phyloP scores from a whole-genome alignment of 2,113 vertebrate species.

The Actenoides hombroni region DNA sequence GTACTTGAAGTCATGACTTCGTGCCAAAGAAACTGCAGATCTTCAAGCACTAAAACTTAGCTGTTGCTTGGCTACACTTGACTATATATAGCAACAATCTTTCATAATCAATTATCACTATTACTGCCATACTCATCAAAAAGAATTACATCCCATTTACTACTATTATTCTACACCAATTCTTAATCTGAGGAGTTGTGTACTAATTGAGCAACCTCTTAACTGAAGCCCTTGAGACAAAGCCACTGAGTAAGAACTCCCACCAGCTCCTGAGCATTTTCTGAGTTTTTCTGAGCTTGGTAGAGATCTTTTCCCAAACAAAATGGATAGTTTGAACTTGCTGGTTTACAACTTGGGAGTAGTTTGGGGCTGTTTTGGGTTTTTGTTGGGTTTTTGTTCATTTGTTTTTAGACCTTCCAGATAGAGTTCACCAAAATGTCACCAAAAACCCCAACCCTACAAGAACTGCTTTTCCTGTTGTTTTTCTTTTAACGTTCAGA shows the following conservation, averaged over 20 bases:
- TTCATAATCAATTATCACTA: background rate
- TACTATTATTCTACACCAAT: background rate
- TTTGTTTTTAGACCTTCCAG: no score
- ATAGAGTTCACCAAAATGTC: no score
- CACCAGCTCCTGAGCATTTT: background rate
- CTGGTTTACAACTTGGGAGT: background rate
- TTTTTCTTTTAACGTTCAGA: background rate
- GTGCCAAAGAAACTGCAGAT: background rate
- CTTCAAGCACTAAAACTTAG: background rate
- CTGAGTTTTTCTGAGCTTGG: background rate
- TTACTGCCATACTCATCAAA: background rate
- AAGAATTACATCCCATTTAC: background rate
- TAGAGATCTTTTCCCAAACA: background rate
- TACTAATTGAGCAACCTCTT: background rate
- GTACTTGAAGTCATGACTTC: background rate
- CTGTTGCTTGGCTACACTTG: background rate
- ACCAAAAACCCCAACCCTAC: no score
- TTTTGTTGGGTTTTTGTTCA: background rate
- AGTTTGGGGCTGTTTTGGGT: background rate
- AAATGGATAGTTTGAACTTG: background rate
- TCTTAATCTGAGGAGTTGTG: background rate
- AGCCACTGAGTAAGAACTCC: background rate
- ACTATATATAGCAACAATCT: background rate
- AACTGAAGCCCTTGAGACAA: background rate
- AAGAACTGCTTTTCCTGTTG: background rate